Evolutionary conservation across 37 sponge, comb jelly and placozoan genomes (phyloP), one percentile per base, ranked within the genome.

Genomic region (Halisarca cf. caerulea): DNA sequence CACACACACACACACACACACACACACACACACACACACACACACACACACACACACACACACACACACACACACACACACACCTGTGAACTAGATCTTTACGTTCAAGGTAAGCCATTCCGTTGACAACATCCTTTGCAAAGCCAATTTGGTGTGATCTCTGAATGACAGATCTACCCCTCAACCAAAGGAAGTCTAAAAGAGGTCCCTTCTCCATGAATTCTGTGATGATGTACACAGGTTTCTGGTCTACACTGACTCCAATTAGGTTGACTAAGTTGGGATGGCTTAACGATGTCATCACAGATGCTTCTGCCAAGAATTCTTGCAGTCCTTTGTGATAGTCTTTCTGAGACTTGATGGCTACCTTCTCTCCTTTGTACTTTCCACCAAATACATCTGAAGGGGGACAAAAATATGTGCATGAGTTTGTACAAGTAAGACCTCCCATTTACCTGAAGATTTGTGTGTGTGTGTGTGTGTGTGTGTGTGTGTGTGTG

Each of bases 161-260:
- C 47, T 90, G 81, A 58, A 97, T 94, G 68, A 98, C 91, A 35
- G 99, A 88, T 83, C 96, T 90, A 40, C 90, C 93, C 33, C 97
- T 77, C 60, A 95, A 87, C 44, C 95, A 47, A 35, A 98, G 88
- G 55, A 96, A 96, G 60, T 96, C 95, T 4, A 94, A 86, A 42
- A 98, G 83, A 0, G 95, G 86, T 14, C 99, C 99, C 92, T 92
- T 98, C 18, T 95, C 95, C 99, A 98, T 96, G 80, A 89, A 96
- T 84, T 98, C 99, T 8, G 96, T 96, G 24, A 98, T 82, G n/a
- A 98, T 87, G 79, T 89, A 98, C 40, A 94, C 86, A 17, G 90
- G 88, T 30, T 39, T 54, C 7, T 70, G 74, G 55, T 96, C 96
- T 40, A 96, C 78, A 7, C 88, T 83, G 0, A 98, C 91, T 14